Evolutionary conservation across 1,140 invertebrate genomes (phyloP).

Genomic region (Ceratina japonica): DNA sequence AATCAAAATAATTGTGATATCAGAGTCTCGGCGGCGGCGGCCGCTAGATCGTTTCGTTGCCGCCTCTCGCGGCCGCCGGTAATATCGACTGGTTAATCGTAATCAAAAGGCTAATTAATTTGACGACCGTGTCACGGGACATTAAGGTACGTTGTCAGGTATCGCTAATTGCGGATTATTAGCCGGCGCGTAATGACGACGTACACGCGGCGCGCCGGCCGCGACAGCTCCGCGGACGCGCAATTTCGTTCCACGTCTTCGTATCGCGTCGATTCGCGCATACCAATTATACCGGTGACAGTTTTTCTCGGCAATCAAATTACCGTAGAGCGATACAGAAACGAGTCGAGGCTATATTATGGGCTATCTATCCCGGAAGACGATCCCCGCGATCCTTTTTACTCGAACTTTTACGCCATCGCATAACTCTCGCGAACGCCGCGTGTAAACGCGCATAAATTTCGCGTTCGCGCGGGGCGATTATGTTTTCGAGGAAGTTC

Average conservation of each 20-base stretch:
- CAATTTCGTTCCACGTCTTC: neutral
- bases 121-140: conserved; percentile 37
- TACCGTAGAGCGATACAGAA: too few relatives aligned
- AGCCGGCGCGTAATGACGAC: conserved; percentile 1
- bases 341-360: too few relatives aligned
- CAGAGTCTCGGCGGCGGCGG: too few relatives aligned
- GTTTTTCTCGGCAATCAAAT: neutral
- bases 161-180: conserved; percentile 50
- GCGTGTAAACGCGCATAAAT: too few relatives aligned
- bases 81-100: neutral
- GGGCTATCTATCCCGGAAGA: too few relatives aligned
- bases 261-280: neutral
- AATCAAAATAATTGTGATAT: too few relatives aligned
- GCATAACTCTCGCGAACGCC: too few relatives aligned
- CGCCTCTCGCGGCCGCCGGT: too few relatives aligned
- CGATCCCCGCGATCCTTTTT: too few relatives aligned
- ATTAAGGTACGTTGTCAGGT: conserved; percentile 10
- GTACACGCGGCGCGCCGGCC: neutral
- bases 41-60: too few relatives aligned
- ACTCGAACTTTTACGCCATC: too few relatives aligned
- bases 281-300: neutral
- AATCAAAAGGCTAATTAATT: conserved; percentile 37
- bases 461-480: too few relatives aligned
- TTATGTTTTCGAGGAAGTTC: neutral
- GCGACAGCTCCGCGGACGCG: neutral